phyloP scores from a whole-genome alignment of 2,888 invertebrate species.

The Hyposoter dolosus region DNA sequence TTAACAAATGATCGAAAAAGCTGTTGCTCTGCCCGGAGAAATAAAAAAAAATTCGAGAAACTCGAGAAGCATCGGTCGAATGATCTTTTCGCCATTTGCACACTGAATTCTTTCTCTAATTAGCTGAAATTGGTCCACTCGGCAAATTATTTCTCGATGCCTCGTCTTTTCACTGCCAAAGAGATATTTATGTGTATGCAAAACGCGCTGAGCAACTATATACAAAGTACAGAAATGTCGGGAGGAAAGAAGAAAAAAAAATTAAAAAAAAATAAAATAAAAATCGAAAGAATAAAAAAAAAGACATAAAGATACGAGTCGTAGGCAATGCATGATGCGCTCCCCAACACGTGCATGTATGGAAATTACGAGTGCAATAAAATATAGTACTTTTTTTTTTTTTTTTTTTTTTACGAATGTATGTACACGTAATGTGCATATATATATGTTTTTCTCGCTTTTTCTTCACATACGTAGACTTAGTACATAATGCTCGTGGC shows the following conservation, averaged over 20 bases:
- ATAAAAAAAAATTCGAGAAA: neutral
- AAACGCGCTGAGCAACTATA: constrained; percentile 7
- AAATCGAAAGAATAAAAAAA: constrained; percentile 23
- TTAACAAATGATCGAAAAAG: neutral
- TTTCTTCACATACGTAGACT: constrained; percentile 43
- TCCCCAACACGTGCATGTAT: constrained; percentile 58
- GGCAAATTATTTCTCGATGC: constrained; percentile 43
- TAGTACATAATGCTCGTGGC: constrained; percentile 30
- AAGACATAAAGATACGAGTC: constrained; percentile 18
- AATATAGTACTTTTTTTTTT: constrained; percentile 60
- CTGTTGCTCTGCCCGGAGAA: neutral
- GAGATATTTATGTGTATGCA: constrained; percentile 29
- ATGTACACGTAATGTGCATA: neutral
- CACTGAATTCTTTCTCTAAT: constrained; percentile 54
- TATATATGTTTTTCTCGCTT: constrained; percentile 2
- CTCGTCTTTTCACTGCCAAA: constrained; percentile 27
- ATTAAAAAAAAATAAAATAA: neutral
- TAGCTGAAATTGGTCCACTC: constrained; percentile 55
- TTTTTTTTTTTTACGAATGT: constrained; percentile 34
- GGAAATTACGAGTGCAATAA: constrained; percentile 70
- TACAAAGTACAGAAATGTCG: constrained; percentile 30
- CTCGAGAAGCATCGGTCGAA: neutral
- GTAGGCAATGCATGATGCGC: constrained; percentile 29
- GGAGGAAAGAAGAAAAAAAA: neutral
- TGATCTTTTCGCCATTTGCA: constrained; percentile 41